Percentiles rank a stretch among this genome's conserved stretches.
These are phyloP conservation scores for Molossus alvarezi DNA, from an alignment of 2,797 vertebrate genomes.

Conservation along the genomic window DNA sequence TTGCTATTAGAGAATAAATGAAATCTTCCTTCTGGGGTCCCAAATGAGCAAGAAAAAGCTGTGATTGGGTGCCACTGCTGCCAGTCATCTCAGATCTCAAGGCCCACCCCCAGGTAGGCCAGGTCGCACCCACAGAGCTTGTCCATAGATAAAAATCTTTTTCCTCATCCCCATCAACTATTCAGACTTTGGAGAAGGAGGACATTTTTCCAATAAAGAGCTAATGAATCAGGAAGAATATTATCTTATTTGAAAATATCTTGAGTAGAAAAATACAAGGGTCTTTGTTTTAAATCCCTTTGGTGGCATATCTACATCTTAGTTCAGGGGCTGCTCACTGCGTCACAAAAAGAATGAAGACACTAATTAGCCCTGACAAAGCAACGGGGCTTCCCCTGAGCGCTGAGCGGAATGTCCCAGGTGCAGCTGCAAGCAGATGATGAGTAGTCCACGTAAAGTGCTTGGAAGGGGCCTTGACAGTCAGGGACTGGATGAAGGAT, in stretches of 20 bases:
- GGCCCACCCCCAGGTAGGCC: neutral
- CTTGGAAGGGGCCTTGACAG: neutral
- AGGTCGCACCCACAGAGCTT: neutral
- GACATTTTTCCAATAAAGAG: neutral
- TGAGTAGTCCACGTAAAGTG: neutral
- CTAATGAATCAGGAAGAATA: neutral
- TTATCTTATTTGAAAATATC: neutral
- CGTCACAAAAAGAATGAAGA: conserved; percentile 1
- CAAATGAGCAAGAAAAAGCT: neutral
- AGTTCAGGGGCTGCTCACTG: neutral
- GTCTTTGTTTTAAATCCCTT: conserved; percentile 2
- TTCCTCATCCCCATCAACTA: neutral
- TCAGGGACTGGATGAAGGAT: neutral
- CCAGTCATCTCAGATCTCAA: neutral
- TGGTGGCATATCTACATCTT: neutral
- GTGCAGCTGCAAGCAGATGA: neutral
- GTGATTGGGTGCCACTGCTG: neutral
- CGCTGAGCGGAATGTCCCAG: neutral
- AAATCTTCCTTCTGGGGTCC: neutral
- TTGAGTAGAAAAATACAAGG: neutral
- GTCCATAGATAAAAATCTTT: neutral
- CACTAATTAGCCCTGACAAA: neutral
- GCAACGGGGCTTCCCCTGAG: neutral
- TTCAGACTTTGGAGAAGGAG: neutral
- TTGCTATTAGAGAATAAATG: neutral